Evolutionary conservation across 37 sponge, comb jelly and placozoan genomes (phyloP), one percentile per base, ranked within the genome.

Genomic region (Ianthella basta): DNA sequence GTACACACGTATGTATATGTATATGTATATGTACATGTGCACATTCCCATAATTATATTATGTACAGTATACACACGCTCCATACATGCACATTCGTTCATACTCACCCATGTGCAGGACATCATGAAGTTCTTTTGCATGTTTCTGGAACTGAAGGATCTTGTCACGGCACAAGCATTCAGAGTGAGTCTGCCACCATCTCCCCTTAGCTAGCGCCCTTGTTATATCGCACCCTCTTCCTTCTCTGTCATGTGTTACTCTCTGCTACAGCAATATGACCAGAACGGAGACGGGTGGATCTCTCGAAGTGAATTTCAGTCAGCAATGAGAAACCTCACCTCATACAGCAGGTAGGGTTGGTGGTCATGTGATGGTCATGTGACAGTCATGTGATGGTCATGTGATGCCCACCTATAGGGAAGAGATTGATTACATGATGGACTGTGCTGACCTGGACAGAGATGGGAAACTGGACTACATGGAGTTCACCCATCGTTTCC

Each of bases 401-500:
- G n/a, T n/a, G n/a, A n/a, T n/a, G n/a, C 15, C 1, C 55, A 8
- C 24, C 39, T n/a, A 36, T 41, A 94, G 90, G 53, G 81, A 70
- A 5, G 93, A 97, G 83, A 97, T 97, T 40, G 88, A 79, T 30
- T 92, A 94, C 82, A 87, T 97, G 57, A 94, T 97, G 95, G 83
- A 95, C 33, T 92, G 95, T 88, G 97, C 97, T 15, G 97, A 97
- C 86, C 68, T 73, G 20, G 95, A 97, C 75, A 80, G 95, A 36
- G 97, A 97, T 75, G 97, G 97, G 27, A 73, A 86, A 14, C 85
- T 97, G 56, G 97, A 97, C 90, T 97, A 97, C 83, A 74, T 83
- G 86, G 97, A 97, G 73, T 97, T 97, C 86, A 95, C 91, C 33
- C 90, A 92, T 32, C 67, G 97, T 8, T 97, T 97, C 86, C 88